These are phyloP conservation scores for Lydus trimaculatus DNA, from an alignment of 2,888 invertebrate genomes.

Conservation along the genomic window DNA sequence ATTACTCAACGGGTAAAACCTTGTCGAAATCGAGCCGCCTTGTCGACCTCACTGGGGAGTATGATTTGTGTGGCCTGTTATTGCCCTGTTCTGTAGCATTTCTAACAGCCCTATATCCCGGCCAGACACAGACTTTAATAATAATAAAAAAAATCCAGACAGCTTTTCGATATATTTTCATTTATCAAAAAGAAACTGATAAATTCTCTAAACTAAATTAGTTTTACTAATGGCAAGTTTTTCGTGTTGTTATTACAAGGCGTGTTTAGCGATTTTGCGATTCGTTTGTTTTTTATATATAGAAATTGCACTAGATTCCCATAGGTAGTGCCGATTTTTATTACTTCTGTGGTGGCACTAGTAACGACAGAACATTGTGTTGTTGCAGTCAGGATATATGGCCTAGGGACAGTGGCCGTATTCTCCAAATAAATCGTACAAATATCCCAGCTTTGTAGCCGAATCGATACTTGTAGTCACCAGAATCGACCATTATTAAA, in stretches of 20 bases:
- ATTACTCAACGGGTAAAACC: constrained; percentile 56
- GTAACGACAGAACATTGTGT: constrained; percentile 5
- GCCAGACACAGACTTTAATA: constrained; percentile 21
- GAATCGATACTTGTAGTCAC: constrained; percentile 53
- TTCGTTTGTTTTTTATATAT: not conserved
- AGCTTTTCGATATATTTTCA: constrained; percentile 22
- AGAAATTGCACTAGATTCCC: not conserved
- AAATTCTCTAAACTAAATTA: not conserved
- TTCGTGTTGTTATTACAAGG: too few relatives aligned
- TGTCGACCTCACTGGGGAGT: constrained; percentile 53
- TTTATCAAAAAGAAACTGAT: constrained; percentile 31
- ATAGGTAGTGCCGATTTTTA: constrained; percentile 11
- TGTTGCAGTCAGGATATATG: constrained; percentile 52
- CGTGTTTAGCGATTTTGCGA: not conserved
- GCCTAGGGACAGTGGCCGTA: constrained; percentile 57
- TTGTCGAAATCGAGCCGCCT: constrained; percentile 56
- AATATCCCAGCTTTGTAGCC: constrained; percentile 47
- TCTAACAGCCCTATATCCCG: constrained; percentile 4
- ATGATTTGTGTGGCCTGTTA: constrained; percentile 54
- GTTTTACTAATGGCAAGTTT: too few relatives aligned
- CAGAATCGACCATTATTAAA: constrained; percentile 55
- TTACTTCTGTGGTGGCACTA: constrained; percentile 15
- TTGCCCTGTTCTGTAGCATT: constrained; percentile 34
- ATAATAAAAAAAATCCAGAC: constrained; percentile 21
- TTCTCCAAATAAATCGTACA: constrained; percentile 59